Conservation (phyloP, 2,888 invertebrate species). For the Noctua fimbriata region DNA sequence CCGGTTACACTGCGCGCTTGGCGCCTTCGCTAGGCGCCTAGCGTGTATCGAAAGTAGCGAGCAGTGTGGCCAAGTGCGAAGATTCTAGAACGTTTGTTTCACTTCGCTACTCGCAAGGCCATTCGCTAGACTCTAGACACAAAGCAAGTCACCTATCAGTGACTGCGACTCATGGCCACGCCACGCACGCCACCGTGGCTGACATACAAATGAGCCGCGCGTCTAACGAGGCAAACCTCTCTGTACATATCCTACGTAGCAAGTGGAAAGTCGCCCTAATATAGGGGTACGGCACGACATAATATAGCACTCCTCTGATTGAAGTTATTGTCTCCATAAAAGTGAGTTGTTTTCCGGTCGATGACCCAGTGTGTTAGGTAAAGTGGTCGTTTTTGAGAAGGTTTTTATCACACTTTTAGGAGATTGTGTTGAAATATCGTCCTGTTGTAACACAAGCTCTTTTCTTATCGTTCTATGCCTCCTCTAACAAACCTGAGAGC, state of each 20-base stretch:
- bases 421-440: constrained; percentile 1
- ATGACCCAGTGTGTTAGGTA: constrained; percentile 34
- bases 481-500: not conserved
- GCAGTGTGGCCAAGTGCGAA: too few relatives aligned
- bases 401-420: constrained; percentile 15
- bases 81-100: not conserved
- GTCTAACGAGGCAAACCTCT: not conserved
- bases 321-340: constrained; percentile 55
- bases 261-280: constrained; percentile 19
- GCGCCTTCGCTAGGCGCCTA: not conserved
- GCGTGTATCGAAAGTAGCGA: too few relatives aligned
- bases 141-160: not conserved
- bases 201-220: not conserved
- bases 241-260: not conserved
- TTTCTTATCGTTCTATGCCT: not conserved
- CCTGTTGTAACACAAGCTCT: not conserved
- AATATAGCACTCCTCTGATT: constrained; percentile 63
- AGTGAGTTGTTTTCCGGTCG: constrained; percentile 46
- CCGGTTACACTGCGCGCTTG: not conserved
- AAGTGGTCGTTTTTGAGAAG: not conserved
- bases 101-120: not conserved
- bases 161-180: not conserved
- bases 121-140: not conserved
- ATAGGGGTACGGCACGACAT: constrained; percentile 45
- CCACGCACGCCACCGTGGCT: not conserved